Percentiles rank a stretch among this genome's conserved stretches.
Evolutionary conservation across 2,797 vertebrate species (phyloP).

Genomic region (Pangasius larnaudii): DNA sequence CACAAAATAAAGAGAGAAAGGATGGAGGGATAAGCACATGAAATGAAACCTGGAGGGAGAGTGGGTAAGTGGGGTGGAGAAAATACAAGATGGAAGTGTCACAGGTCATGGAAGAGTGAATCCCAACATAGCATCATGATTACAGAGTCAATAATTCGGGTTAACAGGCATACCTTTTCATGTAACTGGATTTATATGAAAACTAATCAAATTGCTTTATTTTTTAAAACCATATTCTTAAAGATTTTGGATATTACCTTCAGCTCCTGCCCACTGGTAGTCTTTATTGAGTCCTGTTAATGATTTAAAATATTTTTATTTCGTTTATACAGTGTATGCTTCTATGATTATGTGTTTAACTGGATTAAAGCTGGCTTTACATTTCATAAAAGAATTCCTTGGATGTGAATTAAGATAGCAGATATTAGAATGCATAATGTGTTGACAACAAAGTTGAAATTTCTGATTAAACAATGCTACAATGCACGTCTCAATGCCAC

Average conservation of each 20-base stretch:
- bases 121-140: not conserved
- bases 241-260: not conserved
- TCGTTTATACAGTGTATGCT: not conserved
- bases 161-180: not conserved
- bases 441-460: too few species aligned
- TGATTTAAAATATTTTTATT: not conserved
- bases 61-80: not conserved
- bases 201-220: not conserved
- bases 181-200: not conserved
- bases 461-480: not conserved
- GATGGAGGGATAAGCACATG: slow-evolving; percentile 9
- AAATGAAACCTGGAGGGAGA: slow-evolving; percentile 24
- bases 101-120: not conserved
- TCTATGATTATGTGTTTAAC: not conserved
- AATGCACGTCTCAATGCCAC: too few species aligned
- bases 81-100: not conserved
- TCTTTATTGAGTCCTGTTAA: not conserved
- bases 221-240: not conserved
- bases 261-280: not conserved
- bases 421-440: not conserved
- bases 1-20: not conserved
- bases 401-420: too few species aligned
- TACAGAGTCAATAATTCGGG: not conserved
- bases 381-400: too few species aligned
- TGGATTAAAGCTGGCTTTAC: too few species aligned